These are phyloP conservation scores for Scrobipalpa atriplicella DNA, from an alignment of 2,888 invertebrate species.

Conservation along the genomic window DNA sequence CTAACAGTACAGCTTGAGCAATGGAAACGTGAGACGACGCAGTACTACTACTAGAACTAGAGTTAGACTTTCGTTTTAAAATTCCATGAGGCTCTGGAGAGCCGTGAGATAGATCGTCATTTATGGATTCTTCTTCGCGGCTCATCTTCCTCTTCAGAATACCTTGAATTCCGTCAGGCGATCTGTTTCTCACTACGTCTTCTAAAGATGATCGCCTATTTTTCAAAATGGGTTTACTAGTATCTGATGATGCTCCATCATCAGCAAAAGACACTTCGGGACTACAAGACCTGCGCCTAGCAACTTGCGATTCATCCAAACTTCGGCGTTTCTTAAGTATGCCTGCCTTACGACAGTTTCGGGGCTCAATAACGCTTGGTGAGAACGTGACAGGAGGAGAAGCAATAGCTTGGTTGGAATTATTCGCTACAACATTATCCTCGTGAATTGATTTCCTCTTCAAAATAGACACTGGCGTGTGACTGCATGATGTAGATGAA, in stretches of 20 bases:
- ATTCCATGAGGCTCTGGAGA: constrained; percentile 90
- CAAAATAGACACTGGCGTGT: constrained; percentile 85
- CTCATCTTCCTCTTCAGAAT: constrained; percentile 88
- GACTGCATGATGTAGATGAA: constrained; percentile 66
- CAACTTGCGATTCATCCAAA: constrained; percentile 89
- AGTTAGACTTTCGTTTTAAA: constrained; percentile 90
- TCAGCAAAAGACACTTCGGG: constrained; percentile 86
- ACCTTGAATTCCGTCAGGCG: constrained; percentile 85
- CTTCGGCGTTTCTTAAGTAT: constrained; percentile 93
- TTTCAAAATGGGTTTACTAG: constrained; percentile 85
- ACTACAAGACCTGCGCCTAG: constrained; percentile 86
- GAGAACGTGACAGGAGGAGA: constrained; percentile 92
- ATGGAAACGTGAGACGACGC: constrained; percentile 86
- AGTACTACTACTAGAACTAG: constrained; percentile 85
- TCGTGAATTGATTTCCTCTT: constrained; percentile 86
- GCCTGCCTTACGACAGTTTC: constrained; percentile 80
- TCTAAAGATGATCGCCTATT: constrained; percentile 88
- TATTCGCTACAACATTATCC: constrained; percentile 72
- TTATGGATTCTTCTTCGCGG: constrained; percentile 84
- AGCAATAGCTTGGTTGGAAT: constrained; percentile 78
- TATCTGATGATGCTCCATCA: constrained; percentile 78
- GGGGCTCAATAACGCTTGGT: constrained; percentile 87
- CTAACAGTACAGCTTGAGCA: constrained; percentile 85
- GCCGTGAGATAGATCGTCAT: constrained; percentile 83
- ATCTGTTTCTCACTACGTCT: constrained; percentile 85